Evolutionary conservation across 1,140 invertebrate species (phyloP).

Genomic region (Drosophila dunni): DNA sequence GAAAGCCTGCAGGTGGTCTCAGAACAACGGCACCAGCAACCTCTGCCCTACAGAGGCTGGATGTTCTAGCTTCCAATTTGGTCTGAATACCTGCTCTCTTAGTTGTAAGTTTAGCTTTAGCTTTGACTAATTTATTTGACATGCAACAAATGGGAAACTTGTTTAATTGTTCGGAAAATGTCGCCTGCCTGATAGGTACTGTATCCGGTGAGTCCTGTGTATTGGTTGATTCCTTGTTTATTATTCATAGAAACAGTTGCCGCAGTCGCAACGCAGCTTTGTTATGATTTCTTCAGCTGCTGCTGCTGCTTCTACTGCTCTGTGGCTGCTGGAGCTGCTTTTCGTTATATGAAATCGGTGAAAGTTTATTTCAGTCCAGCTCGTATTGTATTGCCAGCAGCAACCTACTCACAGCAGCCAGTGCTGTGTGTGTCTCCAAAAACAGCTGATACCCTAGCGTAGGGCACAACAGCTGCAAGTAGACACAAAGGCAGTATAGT

Average conservation of each 20-base stretch:
- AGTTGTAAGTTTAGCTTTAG: conserved; percentile 41
- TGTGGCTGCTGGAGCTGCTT: conserved; percentile 29
- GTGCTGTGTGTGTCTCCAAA: neutral
- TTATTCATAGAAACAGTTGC: conserved; percentile 14
- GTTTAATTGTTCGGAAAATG: conserved; percentile 37
- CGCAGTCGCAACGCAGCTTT: conserved; percentile 28
- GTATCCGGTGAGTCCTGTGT: conserved; percentile 12
- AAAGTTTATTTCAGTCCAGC: conserved; percentile 75
- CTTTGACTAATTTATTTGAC: conserved; percentile 63
- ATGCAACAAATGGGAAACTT: conserved; percentile 45
- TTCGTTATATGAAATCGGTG: conserved; percentile 73
- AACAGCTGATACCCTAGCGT: conserved; percentile 13
- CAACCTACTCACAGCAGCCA: conserved; percentile 57
- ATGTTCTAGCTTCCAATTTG: conserved; percentile 28
- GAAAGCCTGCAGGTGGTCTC: conserved; percentile 45
- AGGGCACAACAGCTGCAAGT: neutral
- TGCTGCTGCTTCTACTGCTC: conserved; percentile 8
- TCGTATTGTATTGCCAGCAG: conserved; percentile 69
- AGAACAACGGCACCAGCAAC: conserved; percentile 25
- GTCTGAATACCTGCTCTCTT: neutral
- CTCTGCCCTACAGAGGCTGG: conserved; percentile 88
- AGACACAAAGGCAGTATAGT: neutral
- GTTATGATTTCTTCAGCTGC: conserved; percentile 12
- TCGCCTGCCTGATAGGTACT: neutral
- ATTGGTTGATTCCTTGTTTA: conserved; percentile 32